phyloP scores from a whole-genome alignment of 2,797 vertebrate species.

The Pangasius larnaudii region DNA sequence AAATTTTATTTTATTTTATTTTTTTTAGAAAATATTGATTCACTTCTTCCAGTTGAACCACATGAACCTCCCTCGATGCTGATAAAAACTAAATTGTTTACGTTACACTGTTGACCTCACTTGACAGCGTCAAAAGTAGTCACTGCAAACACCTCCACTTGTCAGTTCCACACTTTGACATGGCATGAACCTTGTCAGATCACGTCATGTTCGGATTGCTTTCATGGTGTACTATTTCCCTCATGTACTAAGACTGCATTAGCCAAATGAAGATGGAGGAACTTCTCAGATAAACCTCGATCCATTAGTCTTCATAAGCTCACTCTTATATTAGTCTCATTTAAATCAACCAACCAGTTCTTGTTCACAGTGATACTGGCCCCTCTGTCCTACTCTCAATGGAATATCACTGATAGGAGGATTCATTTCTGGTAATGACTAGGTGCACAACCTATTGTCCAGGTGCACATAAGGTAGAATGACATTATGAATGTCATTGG shows the following conservation, averaged over 20 bases:
- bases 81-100: not conserved
- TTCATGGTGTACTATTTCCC: constrained; percentile 13
- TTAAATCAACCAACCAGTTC: constrained; percentile 8
- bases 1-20: not conserved
- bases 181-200: not conserved
- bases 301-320: constrained; percentile 42
- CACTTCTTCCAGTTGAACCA: not conserved
- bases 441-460: not conserved
- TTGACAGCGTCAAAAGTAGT: not conserved
- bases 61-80: not conserved
- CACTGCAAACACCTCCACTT: not conserved
- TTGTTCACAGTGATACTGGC: not conserved
- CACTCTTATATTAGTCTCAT: constrained; percentile 6
- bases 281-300: not conserved
- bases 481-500: not conserved
- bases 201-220: not conserved
- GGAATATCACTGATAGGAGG: not conserved
- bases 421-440: constrained; percentile 16
- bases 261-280: constrained; percentile 30
- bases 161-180: not conserved
- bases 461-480: constrained; percentile 27
- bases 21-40: not conserved
- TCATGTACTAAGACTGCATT: not conserved
- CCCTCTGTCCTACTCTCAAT: not conserved
- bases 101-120: not conserved